Base-by-base conservation (phyloP, 2,797 vertebrate species). In the Clarias pachynema region DNA sequence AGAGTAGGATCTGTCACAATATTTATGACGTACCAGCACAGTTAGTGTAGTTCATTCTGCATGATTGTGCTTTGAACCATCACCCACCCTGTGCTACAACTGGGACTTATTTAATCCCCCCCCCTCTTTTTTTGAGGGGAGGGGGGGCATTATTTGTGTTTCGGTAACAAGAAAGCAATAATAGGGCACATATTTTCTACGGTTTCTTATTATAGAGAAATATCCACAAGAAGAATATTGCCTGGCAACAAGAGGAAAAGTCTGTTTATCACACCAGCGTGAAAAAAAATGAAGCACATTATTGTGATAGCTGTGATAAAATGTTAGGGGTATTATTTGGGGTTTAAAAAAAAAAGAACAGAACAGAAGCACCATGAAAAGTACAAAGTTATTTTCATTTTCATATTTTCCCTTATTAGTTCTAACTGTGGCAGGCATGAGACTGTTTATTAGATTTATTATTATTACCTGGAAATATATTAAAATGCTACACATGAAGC, bases 391-490 rank as follows among this genome's bases (percentile, higher is more conserved):
- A 40, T 79, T 79, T 57, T 31, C 73, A 40, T 79, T 79, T 57
- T 31, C 73, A 20, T 56, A 31, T 18, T 56, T 75, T 75, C 8
- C 59, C 59, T 79, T 79, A 44, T 79, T 60, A 37, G 26, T 78
- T 22, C 5, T 40, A 75, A 56, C 31, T 31, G 0, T 22, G 34
- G 18, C 24, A 59, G 59, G 65, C 59, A 49, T 29, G 18, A 14
- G 29, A 62, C 16, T n/a, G 63, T 79, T 62, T 37, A 79, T 37
- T 12, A 78, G n/a, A 15, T 40, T 63, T 79, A 40, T 79, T 79
- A 40, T 79, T 79, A 24, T 65, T n/a, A 40, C 22, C 9, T 5
- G 9, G 34, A n/a, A 9, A 34, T 60, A 1, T 65, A 65, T 79
- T 62, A 15, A 37, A n/a, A 65, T 26, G 3, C 34, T 26, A 20